These are phyloP conservation scores for Ptilonorhynchus violaceus DNA, from an alignment of 2,113 vertebrate genomes.

Conservation along the genomic window DNA sequence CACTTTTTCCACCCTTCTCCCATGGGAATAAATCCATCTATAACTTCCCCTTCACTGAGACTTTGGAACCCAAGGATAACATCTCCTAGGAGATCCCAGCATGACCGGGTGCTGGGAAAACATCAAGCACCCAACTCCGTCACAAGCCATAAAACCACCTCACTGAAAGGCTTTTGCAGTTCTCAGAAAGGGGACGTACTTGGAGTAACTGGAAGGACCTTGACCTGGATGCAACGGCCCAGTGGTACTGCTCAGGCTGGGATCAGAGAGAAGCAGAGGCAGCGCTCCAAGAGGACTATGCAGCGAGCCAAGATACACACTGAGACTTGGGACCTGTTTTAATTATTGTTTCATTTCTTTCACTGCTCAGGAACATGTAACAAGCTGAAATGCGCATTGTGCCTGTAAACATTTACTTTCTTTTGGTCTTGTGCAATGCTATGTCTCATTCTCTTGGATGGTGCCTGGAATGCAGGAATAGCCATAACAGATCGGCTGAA, in stretches of 20 bases:
- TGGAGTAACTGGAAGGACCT: constrained; percentile 52
- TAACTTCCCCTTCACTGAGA: background rate
- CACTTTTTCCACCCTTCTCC: background rate
- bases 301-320: constrained; percentile 53
- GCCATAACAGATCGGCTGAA: background rate
- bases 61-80: background rate
- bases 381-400: constrained; percentile 53
- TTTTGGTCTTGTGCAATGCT: constrained; percentile 57
- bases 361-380: constrained; percentile 63
- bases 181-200: constrained; percentile 46
- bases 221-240: constrained; percentile 49
- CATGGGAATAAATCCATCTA: background rate
- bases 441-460: constrained; percentile 54
- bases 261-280: constrained; percentile 34
- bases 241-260: constrained; percentile 48
- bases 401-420: constrained; percentile 71
- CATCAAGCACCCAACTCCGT: background rate
- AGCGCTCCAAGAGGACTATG: background rate
- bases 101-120: background rate
- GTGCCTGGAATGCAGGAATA: constrained; percentile 55
- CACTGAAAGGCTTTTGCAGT: constrained; percentile 5
- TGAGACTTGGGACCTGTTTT: constrained; percentile 67
- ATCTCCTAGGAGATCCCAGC: background rate
- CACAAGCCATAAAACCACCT: background rate
- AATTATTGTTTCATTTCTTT: constrained; percentile 67